Conservation (phyloP, 30 jellyfish, hydroid and myxozoan species). For the Sanderia malayensis region DNA sequence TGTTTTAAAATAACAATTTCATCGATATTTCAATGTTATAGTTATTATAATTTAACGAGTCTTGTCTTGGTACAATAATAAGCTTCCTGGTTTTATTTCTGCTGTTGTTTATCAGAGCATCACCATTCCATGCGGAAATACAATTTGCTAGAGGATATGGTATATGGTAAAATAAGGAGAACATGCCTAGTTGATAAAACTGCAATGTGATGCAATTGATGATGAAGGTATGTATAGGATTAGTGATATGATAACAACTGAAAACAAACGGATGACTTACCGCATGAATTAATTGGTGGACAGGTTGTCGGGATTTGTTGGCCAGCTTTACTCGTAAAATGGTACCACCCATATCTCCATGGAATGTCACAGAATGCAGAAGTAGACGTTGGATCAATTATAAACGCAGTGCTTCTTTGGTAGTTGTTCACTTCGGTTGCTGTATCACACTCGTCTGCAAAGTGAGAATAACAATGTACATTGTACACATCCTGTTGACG, state of each 20-base stretch:
- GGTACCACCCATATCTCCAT: neutral
- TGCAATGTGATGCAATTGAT: too few species aligned
- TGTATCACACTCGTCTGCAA: constrained; percentile 1
- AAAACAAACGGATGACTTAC: neutral
- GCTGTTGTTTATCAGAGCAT: too few species aligned
- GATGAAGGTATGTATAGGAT: too few species aligned
- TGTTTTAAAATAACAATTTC: neutral
- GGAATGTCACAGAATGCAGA: neutral
- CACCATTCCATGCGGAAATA: too few species aligned
- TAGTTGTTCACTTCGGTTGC: neutral
- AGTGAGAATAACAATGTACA: neutral
- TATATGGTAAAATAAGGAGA: too few species aligned
- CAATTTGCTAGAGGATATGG: too few species aligned
- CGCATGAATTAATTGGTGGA: neutral
- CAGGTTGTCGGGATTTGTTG: neutral
- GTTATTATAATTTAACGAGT: too few species aligned
- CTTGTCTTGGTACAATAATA: too few species aligned
- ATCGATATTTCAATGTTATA: too few species aligned
- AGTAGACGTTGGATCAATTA: neutral
- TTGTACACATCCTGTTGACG: too few species aligned
- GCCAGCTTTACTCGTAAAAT: neutral
- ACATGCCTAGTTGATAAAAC: too few species aligned
- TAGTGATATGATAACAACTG: neutral
- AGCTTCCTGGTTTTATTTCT: too few species aligned
- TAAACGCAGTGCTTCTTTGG: constrained; percentile 1